Evolutionary conservation across 2,113 vertebrate genomes (phyloP), one percentile per base, ranked within the genome.

Genomic region (Solea senegalensis): DNA sequence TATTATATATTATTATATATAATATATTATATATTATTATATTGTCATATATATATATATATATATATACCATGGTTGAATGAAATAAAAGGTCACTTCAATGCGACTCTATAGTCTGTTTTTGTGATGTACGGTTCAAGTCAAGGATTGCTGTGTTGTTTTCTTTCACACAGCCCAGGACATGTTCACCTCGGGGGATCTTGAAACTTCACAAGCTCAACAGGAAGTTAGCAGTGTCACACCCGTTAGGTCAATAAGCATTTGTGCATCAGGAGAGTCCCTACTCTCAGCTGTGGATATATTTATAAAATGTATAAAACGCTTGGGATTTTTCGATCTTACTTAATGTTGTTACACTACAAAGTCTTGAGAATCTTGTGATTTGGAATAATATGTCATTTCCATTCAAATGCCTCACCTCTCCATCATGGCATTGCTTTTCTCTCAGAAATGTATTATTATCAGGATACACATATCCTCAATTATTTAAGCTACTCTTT

Each of bases 191-290:
- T 79, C 79, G 21, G 53, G 83, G 83, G 85, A 86, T 75, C 74
- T 73, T 41, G 46, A 75, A 86, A 76, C 83, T 80, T 83, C 83
- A 84, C 61, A 84, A 69, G 77, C 71, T 62, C 74, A 76, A 83
- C 77, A 89, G 87, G 87, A 90, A 87, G 85, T 90, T 58, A 54
- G 76, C 73, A 64, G 27, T 12, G 73, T 90, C 82, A 83, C 86
- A 60, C 86, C 83, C 70, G 49, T 72, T 78, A 90, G 78, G 87
- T 85, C 89, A 90, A 88, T 80, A 89, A 89, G 81, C 81, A 67
- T 72, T 72, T 57, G 45, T 76, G 72, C 76, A 86, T 77, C 65
- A 74, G 63, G 26, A 43, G 72, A 79, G 72, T 74, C 75, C 64
- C 69, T 14, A 7, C 50, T 67, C 74, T 83, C 65, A 72, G 79